phyloP scores from a whole-genome alignment of 2,113 vertebrate species.

The Mormyrus lacerda region DNA sequence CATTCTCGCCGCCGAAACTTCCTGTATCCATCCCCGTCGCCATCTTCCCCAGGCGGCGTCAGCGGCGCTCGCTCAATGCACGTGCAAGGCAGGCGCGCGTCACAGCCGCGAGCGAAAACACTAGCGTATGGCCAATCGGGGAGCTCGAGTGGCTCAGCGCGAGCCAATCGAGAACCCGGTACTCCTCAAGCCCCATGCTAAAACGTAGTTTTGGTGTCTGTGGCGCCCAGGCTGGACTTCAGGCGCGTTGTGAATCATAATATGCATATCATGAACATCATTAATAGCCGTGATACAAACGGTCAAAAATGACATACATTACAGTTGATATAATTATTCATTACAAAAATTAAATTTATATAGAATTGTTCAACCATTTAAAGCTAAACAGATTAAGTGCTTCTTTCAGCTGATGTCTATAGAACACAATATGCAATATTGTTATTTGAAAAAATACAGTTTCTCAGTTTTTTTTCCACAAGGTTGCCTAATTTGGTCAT shows the following conservation, averaged over 20 bases:
- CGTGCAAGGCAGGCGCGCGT: slow-evolving; percentile 38
- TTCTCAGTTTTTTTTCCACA: background rate
- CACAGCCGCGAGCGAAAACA: background rate
- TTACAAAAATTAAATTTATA: background rate
- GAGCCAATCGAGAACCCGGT: slow-evolving; percentile 36
- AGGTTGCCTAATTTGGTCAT: background rate
- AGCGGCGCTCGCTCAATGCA: slow-evolving; percentile 33
- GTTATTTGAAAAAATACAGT: background rate
- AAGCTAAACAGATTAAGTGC: background rate
- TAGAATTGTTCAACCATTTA: background rate
- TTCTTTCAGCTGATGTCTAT: background rate
- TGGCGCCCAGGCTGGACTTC: background rate
- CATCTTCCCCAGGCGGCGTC: slow-evolving; percentile 53
- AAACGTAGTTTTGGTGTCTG: background rate
- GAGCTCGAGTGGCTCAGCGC: background rate
- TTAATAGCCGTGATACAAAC: background rate
- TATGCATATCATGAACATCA: background rate
- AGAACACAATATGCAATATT: background rate
- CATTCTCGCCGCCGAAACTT: slow-evolving; percentile 46
- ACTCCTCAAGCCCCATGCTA: background rate
- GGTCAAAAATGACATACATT: background rate
- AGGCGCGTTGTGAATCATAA: background rate
- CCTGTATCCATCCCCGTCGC: slow-evolving; percentile 58
- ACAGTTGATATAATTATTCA: background rate
- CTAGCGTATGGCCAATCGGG: background rate